These are phyloP conservation scores for Acomys russatus DNA, from an alignment of 2,797 vertebrate genomes.

Conservation along the genomic window DNA sequence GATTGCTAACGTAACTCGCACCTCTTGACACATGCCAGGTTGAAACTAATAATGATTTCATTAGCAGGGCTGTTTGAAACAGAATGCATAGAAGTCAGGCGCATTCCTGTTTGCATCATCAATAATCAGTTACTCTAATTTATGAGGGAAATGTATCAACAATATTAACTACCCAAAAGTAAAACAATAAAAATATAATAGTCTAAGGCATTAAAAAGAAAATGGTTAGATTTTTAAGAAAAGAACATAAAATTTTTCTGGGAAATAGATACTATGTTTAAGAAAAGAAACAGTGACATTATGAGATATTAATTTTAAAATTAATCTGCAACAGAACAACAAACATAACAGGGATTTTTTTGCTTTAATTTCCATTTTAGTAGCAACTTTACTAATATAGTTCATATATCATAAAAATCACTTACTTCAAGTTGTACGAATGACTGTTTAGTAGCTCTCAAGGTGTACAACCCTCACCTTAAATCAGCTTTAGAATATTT, in stretches of 20 bases:
- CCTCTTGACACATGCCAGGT: not conserved
- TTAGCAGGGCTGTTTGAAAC: conserved; percentile 50
- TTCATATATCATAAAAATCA: not conserved
- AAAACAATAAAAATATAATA: conserved; percentile 11
- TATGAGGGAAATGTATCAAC: not conserved
- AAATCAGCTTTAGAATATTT: not conserved
- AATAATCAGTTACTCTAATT: conserved; percentile 27
- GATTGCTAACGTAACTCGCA: conserved; percentile 25
- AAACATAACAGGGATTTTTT: not conserved
- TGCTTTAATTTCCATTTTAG: conserved; percentile 11
- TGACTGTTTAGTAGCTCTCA: not conserved
- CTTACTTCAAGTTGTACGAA: not conserved
- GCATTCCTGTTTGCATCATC: not conserved
- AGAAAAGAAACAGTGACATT: conserved; percentile 31
- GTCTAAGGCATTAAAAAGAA: not conserved
- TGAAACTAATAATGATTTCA: conserved; percentile 51
- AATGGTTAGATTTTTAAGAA: conserved; percentile 1
- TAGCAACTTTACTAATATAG: not conserved
- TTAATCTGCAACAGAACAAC: not conserved
- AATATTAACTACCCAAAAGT: conserved; percentile 11
- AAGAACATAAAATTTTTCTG: not conserved
- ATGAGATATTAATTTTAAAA: conserved; percentile 10
- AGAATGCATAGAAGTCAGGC: conserved; percentile 11
- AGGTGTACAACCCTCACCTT: not conserved
- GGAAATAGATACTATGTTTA: conserved; percentile 48